These are phyloP conservation scores for Hirudinaria manillensis DNA, from an alignment of 2,888 invertebrate species.

Conservation along the genomic window DNA sequence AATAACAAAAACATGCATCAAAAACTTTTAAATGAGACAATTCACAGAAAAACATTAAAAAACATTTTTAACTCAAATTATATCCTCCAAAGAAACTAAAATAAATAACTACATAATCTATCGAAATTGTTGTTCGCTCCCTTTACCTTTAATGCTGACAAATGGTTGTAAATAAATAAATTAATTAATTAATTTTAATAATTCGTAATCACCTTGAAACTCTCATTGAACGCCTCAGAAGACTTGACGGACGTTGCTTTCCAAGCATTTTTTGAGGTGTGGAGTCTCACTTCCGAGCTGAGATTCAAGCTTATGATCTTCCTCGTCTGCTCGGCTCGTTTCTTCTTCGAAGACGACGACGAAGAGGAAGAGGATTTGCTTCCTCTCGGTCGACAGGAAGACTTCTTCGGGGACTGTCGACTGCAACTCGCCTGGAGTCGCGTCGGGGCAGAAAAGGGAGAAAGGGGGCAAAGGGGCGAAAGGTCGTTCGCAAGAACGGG, in stretches of 20 bases:
- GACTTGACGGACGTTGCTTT: not conserved
- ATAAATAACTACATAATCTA: too few species aligned
- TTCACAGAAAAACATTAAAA: too few species aligned
- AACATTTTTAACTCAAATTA: too few species aligned
- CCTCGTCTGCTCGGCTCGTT: not conserved
- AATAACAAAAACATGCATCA: too few species aligned
- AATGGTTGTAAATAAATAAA: too few species aligned
- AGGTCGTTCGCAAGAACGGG: not conserved
- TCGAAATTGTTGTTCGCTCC: too few species aligned
- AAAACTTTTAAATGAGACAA: too few species aligned
- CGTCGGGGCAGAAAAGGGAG: not conserved
- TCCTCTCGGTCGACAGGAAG: not conserved
- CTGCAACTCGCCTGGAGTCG: not conserved
- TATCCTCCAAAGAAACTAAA: too few species aligned
- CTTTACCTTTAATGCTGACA: too few species aligned
- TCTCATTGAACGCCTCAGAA: not conserved
- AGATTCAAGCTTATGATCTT: constrained; percentile 2
- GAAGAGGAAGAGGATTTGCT: not conserved
- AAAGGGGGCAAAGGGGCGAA: not conserved
- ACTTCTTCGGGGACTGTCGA: not conserved
- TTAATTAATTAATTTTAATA: too few species aligned
- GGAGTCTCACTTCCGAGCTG: not conserved
- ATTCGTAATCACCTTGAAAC: not conserved
- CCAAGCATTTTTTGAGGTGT: constrained; percentile 7
- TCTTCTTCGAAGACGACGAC: not conserved